Evolutionary conservation across 2,113 vertebrate species (phyloP).

Genomic region (Onychostoma macrolepis): DNA sequence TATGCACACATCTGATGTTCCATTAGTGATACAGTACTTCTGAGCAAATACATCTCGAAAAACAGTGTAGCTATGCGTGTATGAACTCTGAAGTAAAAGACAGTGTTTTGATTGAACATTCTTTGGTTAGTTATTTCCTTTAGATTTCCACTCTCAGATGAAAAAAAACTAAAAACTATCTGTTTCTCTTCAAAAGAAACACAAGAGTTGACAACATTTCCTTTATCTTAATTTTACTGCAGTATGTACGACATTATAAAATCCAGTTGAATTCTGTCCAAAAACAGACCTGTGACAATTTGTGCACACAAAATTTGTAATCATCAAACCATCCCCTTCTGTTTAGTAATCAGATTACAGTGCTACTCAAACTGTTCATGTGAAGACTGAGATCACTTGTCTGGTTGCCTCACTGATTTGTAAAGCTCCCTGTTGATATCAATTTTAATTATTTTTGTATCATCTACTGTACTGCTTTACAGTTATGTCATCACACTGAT

Average conservation of each 20-base stretch:
- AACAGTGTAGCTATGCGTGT: not conserved
- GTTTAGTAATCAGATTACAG: not conserved
- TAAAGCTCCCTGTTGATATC: conserved; percentile 2
- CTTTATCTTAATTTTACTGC: not conserved
- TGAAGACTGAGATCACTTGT: not conserved
- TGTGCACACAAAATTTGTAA: conserved; percentile 17
- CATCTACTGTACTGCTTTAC: not conserved
- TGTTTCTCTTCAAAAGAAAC: not conserved
- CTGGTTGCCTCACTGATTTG: conserved; percentile 12
- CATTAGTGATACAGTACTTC: conserved; percentile 2
- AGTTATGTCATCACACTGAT: not conserved
- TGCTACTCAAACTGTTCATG: not conserved
- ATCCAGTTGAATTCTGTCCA: not conserved
- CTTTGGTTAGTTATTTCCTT: not conserved
- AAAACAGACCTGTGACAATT: not conserved
- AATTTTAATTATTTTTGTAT: not conserved
- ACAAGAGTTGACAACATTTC: not conserved
- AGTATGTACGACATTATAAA: not conserved
- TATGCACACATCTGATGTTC: not conserved
- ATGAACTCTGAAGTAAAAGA: conserved; percentile 23
- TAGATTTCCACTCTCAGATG: not conserved
- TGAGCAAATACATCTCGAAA: not conserved
- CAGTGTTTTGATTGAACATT: conserved; percentile 27
- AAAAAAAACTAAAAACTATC: conserved; percentile 26
- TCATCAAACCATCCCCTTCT: conserved; percentile 7